Evolutionary conservation across 2,888 invertebrate species (phyloP), one percentile per base, ranked within the genome.

Genomic region (Lycophotia porphyrea): DNA sequence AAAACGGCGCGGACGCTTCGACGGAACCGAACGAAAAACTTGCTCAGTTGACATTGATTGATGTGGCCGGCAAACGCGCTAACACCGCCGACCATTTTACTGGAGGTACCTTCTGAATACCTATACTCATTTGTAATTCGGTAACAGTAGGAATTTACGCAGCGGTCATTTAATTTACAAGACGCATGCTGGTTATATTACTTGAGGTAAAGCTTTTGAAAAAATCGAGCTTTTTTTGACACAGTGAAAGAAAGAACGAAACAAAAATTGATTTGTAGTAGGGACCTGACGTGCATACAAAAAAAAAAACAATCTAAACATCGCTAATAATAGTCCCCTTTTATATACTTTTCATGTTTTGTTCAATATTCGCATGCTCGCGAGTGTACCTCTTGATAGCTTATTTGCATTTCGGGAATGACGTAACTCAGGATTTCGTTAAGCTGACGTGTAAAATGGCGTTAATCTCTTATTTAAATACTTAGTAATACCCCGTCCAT

Each of bases 21-120:
- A 91, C 92, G 91, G 90, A 92, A 92, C 93, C 92, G 92, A 91
- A 90, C 92, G 93, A 95, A 96, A 96, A 96, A 95, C 94, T 95
- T 94, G 93, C 88, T 92, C 88, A 80, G 80, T 82, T 93, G 96
- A 95, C 96, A 91, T 92, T 96, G 96, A 96, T 96, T 93, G 95
- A 96, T 96, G 95, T 90, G 91, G 88, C 87, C 88, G 88, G 90
- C 91, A 89, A 91, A 90, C 89, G 91, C 90, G 92, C 92, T 86
- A 89, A 91, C 91, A 91, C 88, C 90, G 91, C 87, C 89, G 88
- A 88, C 91, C 92, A 89, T 91, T 93, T 92, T 90, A 91, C 90
- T 90, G 90, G 89, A 90, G 90, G 91, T 91, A 90, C 90, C 88
- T 84, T 86, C 84, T 78, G 86, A 88, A 89, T 88, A 90, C 87